Percentiles rank a stretch among this genome's conserved stretches.
Evolutionary conservation across 2,888 invertebrate genomes (phyloP).

Genomic region (Corbicula japonica): DNA sequence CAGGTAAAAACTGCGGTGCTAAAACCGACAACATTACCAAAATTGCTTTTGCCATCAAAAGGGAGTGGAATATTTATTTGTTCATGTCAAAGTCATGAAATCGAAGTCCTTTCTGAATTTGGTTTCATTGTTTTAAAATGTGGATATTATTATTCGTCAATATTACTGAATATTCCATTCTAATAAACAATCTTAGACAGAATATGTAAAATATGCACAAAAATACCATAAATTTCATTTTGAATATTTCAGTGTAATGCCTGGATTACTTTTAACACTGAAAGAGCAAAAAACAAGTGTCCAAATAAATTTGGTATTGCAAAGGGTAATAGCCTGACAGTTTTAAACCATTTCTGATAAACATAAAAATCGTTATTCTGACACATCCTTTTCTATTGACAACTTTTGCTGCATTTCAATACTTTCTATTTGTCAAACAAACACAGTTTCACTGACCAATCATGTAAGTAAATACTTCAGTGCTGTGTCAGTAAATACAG

Average conservation of each 20-base stretch:
- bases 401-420: constrained; percentile 29
- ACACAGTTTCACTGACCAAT: constrained; percentile 14
- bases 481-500: constrained; percentile 12
- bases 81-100: constrained; percentile 38
- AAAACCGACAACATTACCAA: constrained; percentile 32
- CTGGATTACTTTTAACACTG: no score
- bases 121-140: constrained; percentile 21
- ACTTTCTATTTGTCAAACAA: constrained; percentile 23
- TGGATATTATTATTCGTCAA: no score
- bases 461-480: constrained; percentile 37
- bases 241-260: no score
- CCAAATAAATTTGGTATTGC: no score
- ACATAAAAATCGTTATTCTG: constrained; percentile 2
- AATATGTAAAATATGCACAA: no score
- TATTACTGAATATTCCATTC: no score
- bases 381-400: constrained; percentile 25
- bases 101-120: constrained; percentile 38
- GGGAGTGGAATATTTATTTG: constrained; percentile 19
- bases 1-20: constrained; percentile 33
- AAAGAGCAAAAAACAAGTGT: no score
- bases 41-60: constrained; percentile 18
- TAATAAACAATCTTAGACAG: no score
- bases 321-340: no score
- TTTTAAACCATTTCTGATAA: constrained; percentile 1
- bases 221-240: no score